Percentiles rank a stretch among this genome's conserved stretches.
Conservation (phyloP, 2,888 invertebrate genomes). For the Lepidochitona cinerea region DNA sequence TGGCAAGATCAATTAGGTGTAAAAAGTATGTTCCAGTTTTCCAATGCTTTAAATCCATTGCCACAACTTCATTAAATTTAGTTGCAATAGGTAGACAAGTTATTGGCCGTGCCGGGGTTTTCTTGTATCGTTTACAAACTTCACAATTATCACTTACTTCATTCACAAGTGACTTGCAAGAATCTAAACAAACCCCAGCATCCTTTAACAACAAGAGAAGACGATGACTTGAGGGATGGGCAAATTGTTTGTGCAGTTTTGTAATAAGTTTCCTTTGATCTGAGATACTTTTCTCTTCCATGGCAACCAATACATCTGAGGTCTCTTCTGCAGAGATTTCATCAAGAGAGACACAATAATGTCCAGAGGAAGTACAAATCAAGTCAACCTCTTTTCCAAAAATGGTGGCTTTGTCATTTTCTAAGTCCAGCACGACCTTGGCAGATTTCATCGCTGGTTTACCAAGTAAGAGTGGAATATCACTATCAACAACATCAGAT, state of each 20-base stretch:
- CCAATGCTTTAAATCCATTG: background rate
- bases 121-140: background rate
- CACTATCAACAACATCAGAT: conserved; percentile 6
- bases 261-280: background rate
- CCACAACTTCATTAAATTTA: conserved; percentile 9
- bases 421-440: conserved; percentile 29
- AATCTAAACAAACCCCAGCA: background rate
- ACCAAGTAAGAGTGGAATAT: background rate
- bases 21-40: conserved; percentile 6
- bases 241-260: conserved; percentile 2
- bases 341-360: background rate
- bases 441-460: conserved; percentile 31
- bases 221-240: background rate
- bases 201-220: background rate
- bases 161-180: background rate
- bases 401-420: conserved; percentile 22
- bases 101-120: conserved; percentile 1
- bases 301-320: background rate
- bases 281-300: background rate
- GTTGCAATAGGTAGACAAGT: conserved; percentile 4
- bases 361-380: background rate
- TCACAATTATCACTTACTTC: background rate
- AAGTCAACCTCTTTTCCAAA: background rate
- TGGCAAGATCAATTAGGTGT: conserved; percentile 25
- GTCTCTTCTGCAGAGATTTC: background rate